Evolutionary conservation across 2,113 vertebrate species (phyloP).

Genomic region (Callipepla squamata): DNA sequence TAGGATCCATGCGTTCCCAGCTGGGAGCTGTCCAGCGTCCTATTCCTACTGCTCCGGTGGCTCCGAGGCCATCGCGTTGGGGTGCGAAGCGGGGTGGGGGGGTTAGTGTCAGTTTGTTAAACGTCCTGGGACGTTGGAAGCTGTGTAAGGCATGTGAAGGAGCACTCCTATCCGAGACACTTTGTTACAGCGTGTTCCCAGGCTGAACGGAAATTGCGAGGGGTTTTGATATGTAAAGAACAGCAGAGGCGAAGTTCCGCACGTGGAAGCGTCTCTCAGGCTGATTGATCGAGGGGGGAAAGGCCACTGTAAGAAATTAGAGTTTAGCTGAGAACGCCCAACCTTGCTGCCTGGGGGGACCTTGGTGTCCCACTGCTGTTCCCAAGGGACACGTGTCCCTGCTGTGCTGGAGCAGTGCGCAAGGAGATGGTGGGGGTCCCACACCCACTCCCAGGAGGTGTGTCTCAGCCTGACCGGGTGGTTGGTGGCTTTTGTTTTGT

Average conservation of each 20-base stretch:
- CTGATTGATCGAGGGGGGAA: constrained; percentile 3
- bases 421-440: not conserved
- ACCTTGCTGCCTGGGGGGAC: not conserved
- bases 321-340: not conserved
- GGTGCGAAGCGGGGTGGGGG: constrained; percentile 21
- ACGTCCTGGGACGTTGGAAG: constrained; percentile 52
- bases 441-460: fast-evolving
- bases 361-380: not conserved
- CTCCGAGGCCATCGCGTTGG: constrained; percentile 8
- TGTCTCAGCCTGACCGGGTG: not conserved
- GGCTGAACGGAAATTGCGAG: not conserved
- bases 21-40: constrained; percentile 26
- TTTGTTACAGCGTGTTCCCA: not conserved
- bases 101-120: constrained; percentile 21
- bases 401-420: not conserved
- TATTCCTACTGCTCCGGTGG: not conserved
- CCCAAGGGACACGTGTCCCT: not conserved
- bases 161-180: constrained; percentile 33
- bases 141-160: constrained; percentile 80
- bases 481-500: not conserved
- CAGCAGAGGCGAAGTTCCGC: not conserved
- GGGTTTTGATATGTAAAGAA: not conserved
- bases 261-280: not conserved
- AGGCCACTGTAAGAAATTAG: constrained; percentile 41
- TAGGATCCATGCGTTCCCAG: constrained; percentile 28